Conservation (phyloP, 2,113 vertebrate genomes). For the Callipepla squamata region DNA sequence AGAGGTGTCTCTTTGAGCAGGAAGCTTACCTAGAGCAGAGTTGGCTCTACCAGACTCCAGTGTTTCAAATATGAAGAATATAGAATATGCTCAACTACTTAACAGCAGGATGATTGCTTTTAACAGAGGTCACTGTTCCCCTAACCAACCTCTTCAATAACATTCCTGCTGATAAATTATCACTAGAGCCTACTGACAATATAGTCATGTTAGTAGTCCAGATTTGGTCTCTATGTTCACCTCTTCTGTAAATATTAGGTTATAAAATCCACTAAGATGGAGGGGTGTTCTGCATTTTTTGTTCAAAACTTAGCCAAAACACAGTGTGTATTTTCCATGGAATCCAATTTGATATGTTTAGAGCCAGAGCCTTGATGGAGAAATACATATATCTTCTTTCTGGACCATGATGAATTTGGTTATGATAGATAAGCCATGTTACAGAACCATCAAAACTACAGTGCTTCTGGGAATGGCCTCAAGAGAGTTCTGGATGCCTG, state of each 20-base stretch:
- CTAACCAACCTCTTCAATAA: not conserved
- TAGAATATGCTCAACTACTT: not conserved
- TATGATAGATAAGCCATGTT: not conserved
- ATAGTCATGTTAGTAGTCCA: not conserved
- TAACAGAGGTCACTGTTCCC: not conserved
- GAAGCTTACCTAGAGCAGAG: not conserved
- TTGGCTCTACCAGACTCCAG: not conserved
- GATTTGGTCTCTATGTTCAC: not conserved
- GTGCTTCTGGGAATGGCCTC: not conserved
- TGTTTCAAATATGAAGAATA: not conserved
- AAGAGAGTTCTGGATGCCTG: not conserved
- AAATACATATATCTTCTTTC: not conserved
- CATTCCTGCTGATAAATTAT: not conserved
- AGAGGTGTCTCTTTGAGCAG: not conserved
- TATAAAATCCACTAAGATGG: not conserved
- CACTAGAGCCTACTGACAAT: not conserved
- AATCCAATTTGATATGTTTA: not conserved
- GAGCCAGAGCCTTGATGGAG: not conserved
- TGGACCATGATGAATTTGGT: not conserved
- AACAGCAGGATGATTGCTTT: not conserved
- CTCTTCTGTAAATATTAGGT: not conserved
- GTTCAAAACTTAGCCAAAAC: not conserved
- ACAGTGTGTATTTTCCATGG: fast-evolving
- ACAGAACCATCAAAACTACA: not conserved
- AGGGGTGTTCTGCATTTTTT: not conserved